Base-by-base conservation (phyloP, 2,113 vertebrate genomes). In the Clarias macrocephalus region DNA sequence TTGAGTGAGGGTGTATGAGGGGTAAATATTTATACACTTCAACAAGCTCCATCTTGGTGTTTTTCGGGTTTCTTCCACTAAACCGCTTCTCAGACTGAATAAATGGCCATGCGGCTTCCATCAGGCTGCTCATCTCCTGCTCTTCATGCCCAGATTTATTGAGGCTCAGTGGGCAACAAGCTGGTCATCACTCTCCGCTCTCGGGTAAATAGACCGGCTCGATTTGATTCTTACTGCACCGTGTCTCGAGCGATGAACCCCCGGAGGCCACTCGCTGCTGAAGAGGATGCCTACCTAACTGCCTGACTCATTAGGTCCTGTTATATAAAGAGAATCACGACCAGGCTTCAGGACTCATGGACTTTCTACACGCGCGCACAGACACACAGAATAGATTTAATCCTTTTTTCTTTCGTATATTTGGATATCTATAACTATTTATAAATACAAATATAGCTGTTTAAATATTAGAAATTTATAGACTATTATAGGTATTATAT, bases 81-180 rank as follows among this genome's bases (percentile, higher is more conserved):
- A 96, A 94, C 95, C 96, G 95, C 95, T 93, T 90, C 91, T 93
- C 90, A 82, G 91, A 90, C 93, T 93, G 95, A 93, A 94, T 95
- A 94, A 95, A 94, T 94, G 15, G 48, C 9, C 16, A 13, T 2
- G 66, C 10, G 19, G 16, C 48, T 48, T 48, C 48, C 48, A 97
- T 96, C 97, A 96, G 95, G 93, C 93, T 94, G 96, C 97, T 96
- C 96, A 96, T 97, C 96, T 97, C 95, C 94, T 92, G 93, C 94
- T 96, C 96, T 94, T 48, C n/a, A 95, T 96, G 96, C 96, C 96
- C 96, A 97, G 97, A 98, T 98, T 97, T 98, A 98, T 98, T 96
- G 96, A 94, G 95, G 95, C 95, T 95, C 95, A 96, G 96, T 96
- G 96, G 96, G 96, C 96, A 96, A 92, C 96, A 94, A 96, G 95